Evolutionary conservation across 1,140 invertebrate species (phyloP).

Genomic region (Mesaphorura yosii): DNA sequence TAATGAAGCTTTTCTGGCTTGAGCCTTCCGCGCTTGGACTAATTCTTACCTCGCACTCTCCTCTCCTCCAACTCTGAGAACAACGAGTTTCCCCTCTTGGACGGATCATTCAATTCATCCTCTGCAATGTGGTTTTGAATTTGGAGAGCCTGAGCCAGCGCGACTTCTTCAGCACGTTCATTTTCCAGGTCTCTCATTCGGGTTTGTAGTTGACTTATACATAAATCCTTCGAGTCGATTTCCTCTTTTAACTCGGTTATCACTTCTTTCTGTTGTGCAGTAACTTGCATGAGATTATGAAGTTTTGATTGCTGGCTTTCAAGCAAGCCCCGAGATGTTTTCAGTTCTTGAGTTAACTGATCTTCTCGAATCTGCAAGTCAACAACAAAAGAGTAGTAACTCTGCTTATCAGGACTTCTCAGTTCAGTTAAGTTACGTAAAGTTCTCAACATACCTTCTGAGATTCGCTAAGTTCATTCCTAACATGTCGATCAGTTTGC

Average conservation of each 20-base stretch:
- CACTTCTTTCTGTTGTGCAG: background rate
- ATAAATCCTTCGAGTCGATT: conserved; percentile 13
- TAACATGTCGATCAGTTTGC: conserved; percentile 3
- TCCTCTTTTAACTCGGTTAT: conserved; percentile 1
- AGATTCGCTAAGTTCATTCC: conserved; percentile 13
- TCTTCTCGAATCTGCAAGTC: conserved; percentile 7
- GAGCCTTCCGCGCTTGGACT: background rate
- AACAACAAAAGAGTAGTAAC: no score
- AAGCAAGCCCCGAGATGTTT: conserved; percentile 2
- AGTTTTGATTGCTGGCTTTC: conserved; percentile 14
- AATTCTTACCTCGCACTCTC: conserved; percentile 9
- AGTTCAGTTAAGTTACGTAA: no score
- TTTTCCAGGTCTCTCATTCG: conserved; percentile 16
- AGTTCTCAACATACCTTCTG: conserved; percentile 3
- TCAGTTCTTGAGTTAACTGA: conserved; percentile 11
- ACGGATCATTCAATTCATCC: conserved; percentile 10
- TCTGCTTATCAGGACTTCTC: no score
- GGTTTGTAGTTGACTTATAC: conserved; percentile 9
- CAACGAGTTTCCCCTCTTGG: conserved; percentile 20
- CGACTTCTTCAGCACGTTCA: conserved; percentile 19
- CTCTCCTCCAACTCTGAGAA: conserved; percentile 26
- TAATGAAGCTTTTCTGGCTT: background rate
- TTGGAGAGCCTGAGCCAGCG: conserved; percentile 8
- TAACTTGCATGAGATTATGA: background rate
- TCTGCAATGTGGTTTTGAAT: conserved; percentile 5